Conservation (phyloP, 2,113 vertebrate genomes). For the Cheilinus undulatus region DNA sequence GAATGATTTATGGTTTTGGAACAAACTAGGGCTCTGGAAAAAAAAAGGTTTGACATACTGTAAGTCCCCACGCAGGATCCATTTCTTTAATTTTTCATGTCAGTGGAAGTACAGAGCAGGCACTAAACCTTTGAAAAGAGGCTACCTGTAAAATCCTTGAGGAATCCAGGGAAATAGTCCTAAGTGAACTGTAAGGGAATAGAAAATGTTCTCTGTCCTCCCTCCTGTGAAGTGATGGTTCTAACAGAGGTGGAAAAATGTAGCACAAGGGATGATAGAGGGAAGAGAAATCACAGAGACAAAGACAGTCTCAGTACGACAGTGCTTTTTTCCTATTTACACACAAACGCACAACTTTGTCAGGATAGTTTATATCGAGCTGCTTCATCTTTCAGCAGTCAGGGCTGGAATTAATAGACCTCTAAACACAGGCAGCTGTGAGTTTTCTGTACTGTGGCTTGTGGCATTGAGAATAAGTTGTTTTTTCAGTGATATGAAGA, state of each 20-base stretch:
- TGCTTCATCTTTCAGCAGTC: conserved; percentile 77
- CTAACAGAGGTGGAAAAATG: conserved; percentile 60
- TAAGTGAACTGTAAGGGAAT: conserved; percentile 66
- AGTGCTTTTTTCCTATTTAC: conserved; percentile 34
- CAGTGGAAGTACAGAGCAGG: conserved; percentile 48
- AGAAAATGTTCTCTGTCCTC: conserved; percentile 70
- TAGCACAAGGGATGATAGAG: conserved; percentile 58
- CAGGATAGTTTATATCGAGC: conserved; percentile 72
- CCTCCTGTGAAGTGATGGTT: conserved; percentile 59
- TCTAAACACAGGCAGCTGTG: conserved; percentile 73
- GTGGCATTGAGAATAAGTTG: conserved; percentile 64
- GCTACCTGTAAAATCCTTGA: conserved; percentile 72
- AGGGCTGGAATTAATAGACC: conserved; percentile 76
- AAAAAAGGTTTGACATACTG: conserved; percentile 23
- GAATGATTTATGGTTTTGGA: conserved; percentile 44
- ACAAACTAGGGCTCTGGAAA: conserved; percentile 21
- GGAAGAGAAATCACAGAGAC: conserved; percentile 69
- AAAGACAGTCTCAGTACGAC: conserved; percentile 41
- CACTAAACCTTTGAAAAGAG: conserved; percentile 53
- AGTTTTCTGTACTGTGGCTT: conserved; percentile 54
- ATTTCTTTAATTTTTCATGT: conserved; percentile 70
- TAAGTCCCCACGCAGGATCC: conserved; percentile 35
- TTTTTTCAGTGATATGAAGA: conserved; percentile 64
- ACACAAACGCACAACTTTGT: conserved; percentile 58
- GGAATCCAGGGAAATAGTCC: conserved; percentile 58